Conservation (phyloP, 2,113 vertebrate species). For the Redunca redunca region DNA sequence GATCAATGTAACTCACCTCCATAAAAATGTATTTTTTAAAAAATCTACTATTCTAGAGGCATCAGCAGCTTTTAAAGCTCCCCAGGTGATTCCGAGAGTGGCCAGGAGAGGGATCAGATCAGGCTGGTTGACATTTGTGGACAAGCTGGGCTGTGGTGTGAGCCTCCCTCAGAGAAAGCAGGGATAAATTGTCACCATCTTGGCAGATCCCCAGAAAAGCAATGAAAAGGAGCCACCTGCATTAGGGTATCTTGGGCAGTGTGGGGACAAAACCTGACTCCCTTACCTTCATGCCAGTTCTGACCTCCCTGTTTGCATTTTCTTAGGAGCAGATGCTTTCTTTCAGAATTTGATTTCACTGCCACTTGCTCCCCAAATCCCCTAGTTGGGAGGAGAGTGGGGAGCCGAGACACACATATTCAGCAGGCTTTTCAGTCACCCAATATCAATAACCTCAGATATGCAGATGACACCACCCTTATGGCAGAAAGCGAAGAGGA, state of each 20-base stretch:
- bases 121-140: conserved; percentile 41
- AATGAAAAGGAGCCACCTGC: background rate
- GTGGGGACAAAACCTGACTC: background rate
- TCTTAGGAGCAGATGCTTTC: background rate
- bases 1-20: background rate
- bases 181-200: conserved; percentile 7
- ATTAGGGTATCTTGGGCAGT: background rate
- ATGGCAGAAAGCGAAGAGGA: too few species aligned
- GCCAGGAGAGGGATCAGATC: background rate
- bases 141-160: background rate
- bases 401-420: background rate
- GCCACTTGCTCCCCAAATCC: background rate
- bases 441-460: too few species aligned
- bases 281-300: background rate
- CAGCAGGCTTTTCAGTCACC: background rate
- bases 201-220: background rate
- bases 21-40: background rate
- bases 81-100: background rate
- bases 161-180: conserved; percentile 14
- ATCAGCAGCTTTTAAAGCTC: background rate
- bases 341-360: background rate
- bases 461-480: too few species aligned
- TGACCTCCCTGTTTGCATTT: background rate
- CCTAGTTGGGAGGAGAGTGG: background rate
- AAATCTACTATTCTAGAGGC: background rate